These are phyloP conservation scores for Microcebus lehilahytsara DNA, from an alignment of 2,113 vertebrate genomes.

Conservation along the genomic window DNA sequence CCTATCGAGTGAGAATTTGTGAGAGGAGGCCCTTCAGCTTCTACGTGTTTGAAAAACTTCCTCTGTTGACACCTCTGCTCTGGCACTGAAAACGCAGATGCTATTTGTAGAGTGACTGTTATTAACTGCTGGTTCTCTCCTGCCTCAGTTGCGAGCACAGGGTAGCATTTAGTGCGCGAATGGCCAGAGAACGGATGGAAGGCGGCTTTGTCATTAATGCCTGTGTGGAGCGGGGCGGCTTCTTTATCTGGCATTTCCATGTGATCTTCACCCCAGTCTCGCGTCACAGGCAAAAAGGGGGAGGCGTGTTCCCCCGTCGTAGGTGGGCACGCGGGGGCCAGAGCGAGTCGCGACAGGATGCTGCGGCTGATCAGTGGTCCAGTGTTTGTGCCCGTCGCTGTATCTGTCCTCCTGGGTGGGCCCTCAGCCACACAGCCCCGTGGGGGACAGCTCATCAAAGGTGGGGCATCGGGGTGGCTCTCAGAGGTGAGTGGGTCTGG, in stretches of 20 bases:
- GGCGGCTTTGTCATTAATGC: not conserved
- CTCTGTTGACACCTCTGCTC: not conserved
- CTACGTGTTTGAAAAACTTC: not conserved
- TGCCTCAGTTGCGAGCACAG: not conserved
- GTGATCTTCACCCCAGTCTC: not conserved
- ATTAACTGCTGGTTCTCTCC: not conserved
- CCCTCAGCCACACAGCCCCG: not conserved
- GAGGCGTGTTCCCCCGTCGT: not conserved
- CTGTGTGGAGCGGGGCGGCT: not conserved
- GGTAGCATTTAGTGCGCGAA: not conserved
- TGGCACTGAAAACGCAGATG: not conserved
- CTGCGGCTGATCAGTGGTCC: not conserved
- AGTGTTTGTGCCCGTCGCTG: not conserved
- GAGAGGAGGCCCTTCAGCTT: not conserved
- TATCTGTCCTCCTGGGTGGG: not conserved
- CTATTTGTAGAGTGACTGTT: not conserved
- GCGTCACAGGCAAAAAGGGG: not conserved
- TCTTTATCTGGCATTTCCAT: not conserved
- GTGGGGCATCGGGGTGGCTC: not conserved
- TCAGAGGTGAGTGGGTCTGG: not conserved
- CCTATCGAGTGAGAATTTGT: slow-evolving; percentile 3
- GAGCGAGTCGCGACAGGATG: not conserved
- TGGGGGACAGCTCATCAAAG: not conserved
- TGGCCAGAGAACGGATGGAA: not conserved
- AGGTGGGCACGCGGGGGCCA: not conserved